A percentile compares a stretch with the other conserved stretches of the same genome.
Evolutionary conservation across 2,888 invertebrate species (phyloP).

Genomic region (Lepas anatifera): DNA sequence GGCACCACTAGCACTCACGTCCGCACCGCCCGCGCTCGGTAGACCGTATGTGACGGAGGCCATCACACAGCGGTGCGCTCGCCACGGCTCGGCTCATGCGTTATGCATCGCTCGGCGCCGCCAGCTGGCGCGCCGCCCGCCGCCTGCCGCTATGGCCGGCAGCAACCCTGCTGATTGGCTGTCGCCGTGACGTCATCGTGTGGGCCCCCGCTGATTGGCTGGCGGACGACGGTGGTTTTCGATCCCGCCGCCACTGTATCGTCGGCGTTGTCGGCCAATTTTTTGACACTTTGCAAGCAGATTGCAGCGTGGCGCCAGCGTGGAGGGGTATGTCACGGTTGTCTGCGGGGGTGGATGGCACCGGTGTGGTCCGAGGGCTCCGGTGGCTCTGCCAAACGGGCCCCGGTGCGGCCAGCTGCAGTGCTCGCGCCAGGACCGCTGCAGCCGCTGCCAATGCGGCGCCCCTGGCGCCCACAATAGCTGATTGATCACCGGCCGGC

Average conservation of each 20-base stretch:
- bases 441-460: not conserved
- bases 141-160: not conserved
- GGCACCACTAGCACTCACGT: slow-evolving; percentile 8
- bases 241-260: slow-evolving; percentile 5
- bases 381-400: too few species aligned
- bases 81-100: slow-evolving; percentile 1
- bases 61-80: not conserved
- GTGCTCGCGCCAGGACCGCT: not conserved
- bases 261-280: slow-evolving; percentile 11
- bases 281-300: slow-evolving; percentile 12
- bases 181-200: not conserved
- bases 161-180: slow-evolving; percentile 1
- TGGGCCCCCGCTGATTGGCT: not conserved
- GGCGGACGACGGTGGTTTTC: not conserved
- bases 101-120: not conserved
- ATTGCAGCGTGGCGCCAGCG: not conserved
- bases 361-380: not conserved
- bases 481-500: not conserved
- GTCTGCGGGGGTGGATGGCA: not conserved
- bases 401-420: not conserved
- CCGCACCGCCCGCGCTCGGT: not conserved
- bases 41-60: slow-evolving; percentile 8
- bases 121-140: not conserved
- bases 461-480: not conserved
- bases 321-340: not conserved